Percentiles rank a stretch among this genome's conserved stretches.
These are phyloP conservation scores for Cromileptes altivelis DNA, from an alignment of 2,113 vertebrate species.

Conservation along the genomic window DNA sequence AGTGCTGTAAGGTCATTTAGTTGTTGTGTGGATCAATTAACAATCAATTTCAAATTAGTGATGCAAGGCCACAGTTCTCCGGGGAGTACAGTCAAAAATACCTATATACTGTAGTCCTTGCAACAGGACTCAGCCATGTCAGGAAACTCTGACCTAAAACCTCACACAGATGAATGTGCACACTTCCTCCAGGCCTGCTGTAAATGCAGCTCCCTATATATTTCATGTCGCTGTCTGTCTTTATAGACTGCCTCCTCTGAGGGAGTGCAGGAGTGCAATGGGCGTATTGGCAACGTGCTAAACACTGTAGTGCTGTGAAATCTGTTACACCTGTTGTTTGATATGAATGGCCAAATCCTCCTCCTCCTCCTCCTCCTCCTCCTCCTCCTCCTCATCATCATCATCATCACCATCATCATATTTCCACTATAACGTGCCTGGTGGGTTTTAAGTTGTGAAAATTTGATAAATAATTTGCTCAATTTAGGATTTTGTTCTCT, in stretches of 20 bases:
- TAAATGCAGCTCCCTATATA: not conserved
- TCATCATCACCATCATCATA: not conserved
- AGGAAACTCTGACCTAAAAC: conserved; percentile 42
- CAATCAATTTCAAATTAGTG: conserved; percentile 80
- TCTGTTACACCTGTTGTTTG: not conserved
- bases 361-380: too few species aligned
- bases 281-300: not conserved
- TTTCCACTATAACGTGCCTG: too few species aligned
- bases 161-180: conserved; percentile 27
- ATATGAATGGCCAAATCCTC: not conserved
- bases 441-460: too few species aligned
- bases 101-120: conserved; percentile 36
- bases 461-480: too few species aligned
- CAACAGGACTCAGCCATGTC: conserved; percentile 35
- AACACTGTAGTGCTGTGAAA: conserved; percentile 1
- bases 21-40: conserved; percentile 63
- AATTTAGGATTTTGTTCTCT: too few species aligned
- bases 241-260: not conserved
- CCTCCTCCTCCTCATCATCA: not conserved
- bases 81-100: conserved; percentile 44
- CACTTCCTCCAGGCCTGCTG: conserved; percentile 10
- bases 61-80: conserved; percentile 49
- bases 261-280: not conserved
- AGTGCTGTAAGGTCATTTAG: conserved; percentile 67
- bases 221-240: conserved; percentile 1